Evolutionary conservation across 2,888 invertebrate genomes (phyloP).

Genomic region (Peribatodes rhomboidaria): DNA sequence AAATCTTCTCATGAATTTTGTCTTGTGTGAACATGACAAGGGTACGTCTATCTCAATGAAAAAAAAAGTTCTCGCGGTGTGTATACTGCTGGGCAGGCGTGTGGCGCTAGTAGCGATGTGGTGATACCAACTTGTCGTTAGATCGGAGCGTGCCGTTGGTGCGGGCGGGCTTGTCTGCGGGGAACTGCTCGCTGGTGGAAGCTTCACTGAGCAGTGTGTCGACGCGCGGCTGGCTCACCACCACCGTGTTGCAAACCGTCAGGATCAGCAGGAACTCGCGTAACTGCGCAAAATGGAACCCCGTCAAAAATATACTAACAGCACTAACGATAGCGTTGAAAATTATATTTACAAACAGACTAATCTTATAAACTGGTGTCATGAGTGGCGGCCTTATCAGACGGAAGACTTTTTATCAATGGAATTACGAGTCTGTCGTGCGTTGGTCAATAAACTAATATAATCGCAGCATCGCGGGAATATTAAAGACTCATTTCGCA

Average conservation of each 20-base stretch:
- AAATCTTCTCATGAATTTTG: no score
- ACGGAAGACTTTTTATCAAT: neutral
- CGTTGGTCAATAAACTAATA: conserved; percentile 3
- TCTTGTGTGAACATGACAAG: no score
- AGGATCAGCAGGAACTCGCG: conserved; percentile 96
- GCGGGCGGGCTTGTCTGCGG: conserved; percentile 89
- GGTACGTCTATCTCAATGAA: no score
- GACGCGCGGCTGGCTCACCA: conserved; percentile 94
- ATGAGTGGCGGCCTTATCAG: no score
- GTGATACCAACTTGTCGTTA: conserved; percentile 71
- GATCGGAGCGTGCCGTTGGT: conserved; percentile 66
- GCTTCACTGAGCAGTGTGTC: conserved; percentile 89
- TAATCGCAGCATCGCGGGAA: conserved; percentile 16
- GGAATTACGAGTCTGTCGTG: neutral
- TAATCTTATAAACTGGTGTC: no score
- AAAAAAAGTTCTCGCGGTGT: no score
- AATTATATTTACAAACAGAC: no score
- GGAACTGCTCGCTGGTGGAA: conserved; percentile 5
- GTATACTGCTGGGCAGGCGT: no score
- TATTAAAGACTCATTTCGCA: conserved; percentile 10
- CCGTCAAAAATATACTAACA: no score
- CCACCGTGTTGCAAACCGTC: conserved; percentile 98
- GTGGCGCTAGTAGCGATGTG: neutral
- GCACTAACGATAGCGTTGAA: no score
- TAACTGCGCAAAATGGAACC: conserved; percentile 76